Evolutionary conservation across 2,888 invertebrate species (phyloP).

Genomic region (Agriopis aurantiaria): DNA sequence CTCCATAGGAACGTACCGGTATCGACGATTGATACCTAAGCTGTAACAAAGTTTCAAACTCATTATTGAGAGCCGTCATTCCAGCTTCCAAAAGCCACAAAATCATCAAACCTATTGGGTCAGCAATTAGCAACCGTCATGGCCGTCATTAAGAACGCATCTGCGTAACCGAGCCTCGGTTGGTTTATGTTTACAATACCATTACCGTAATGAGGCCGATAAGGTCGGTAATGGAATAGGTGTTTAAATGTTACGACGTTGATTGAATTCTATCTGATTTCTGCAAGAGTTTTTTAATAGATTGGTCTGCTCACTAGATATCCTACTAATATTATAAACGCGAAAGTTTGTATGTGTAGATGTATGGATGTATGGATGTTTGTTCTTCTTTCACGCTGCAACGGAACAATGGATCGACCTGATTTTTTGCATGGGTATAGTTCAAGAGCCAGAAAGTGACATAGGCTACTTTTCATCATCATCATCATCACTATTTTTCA

Average conservation of each 20-base stretch:
- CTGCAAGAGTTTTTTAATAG: not conserved
- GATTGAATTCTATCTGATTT: constrained; percentile 3
- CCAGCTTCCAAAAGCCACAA: constrained; percentile 1
- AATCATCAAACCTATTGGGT: constrained; percentile 1
- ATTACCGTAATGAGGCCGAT: constrained; percentile 4
- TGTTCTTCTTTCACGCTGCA: no score
- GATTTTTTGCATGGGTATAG: no score
- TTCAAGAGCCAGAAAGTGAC: no score
- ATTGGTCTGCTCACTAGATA: not conserved
- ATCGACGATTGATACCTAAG: not conserved
- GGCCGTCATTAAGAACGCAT: constrained; percentile 7
- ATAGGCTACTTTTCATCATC: no score
- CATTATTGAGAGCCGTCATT: not conserved
- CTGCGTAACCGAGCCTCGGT: constrained; percentile 2
- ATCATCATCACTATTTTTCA: no score
- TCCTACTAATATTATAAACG: no score
- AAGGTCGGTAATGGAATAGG: constrained; percentile 4
- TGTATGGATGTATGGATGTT: no score
- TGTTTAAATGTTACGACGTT: constrained; percentile 14
- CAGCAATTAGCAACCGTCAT: constrained; percentile 5
- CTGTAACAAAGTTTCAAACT: not conserved
- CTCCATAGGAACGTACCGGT: no score
- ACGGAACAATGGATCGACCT: no score
- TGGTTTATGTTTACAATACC: constrained; percentile 4
- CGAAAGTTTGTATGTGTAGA: no score